Percentiles rank a stretch among this genome's conserved stretches.
Evolutionary conservation across 2,797 vertebrate species (phyloP).

Genomic region (Enteromius argenteus): DNA sequence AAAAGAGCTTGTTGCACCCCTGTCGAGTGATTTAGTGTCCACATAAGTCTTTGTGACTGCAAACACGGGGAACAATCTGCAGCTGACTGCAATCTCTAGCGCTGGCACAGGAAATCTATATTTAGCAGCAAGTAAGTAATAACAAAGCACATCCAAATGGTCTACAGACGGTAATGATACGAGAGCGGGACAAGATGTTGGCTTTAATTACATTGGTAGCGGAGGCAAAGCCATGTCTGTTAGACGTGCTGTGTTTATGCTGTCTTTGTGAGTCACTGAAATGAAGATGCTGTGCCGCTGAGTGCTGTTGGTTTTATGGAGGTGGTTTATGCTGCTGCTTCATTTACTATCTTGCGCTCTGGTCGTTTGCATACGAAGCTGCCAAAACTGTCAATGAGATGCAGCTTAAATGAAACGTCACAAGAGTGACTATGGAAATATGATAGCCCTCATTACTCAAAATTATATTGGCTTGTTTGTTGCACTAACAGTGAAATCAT

Average conservation of each 20-base stretch:
- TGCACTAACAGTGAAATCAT: background rate
- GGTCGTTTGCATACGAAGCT: constrained; percentile 18
- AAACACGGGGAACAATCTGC: constrained; percentile 69
- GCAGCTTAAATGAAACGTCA: constrained; percentile 8
- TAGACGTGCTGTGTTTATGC: constrained; percentile 75
- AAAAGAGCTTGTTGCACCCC: constrained; percentile 30
- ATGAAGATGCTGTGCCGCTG: constrained; percentile 54
- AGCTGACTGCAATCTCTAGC: constrained; percentile 72
- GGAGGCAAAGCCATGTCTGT: constrained; percentile 68
- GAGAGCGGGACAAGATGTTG: constrained; percentile 76
- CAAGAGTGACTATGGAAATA: background rate
- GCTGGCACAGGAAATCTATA: constrained; percentile 74
- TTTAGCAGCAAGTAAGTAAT: constrained; percentile 81
- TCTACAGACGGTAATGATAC: constrained; percentile 77
- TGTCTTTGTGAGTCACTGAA: constrained; percentile 46
- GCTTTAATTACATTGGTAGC: constrained; percentile 76
- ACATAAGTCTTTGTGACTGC: constrained; percentile 67
- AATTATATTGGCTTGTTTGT: background rate
- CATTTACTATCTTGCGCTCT: constrained; percentile 15
- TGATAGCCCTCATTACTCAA: background rate
- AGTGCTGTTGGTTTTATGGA: constrained; percentile 34
- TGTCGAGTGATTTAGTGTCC: constrained; percentile 69
- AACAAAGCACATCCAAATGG: constrained; percentile 76
- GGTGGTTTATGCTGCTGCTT: constrained; percentile 24
- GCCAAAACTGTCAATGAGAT: constrained; percentile 29